These are phyloP conservation scores for Orthosia incerta DNA, from an alignment of 2,888 invertebrate species.

Conservation along the genomic window DNA sequence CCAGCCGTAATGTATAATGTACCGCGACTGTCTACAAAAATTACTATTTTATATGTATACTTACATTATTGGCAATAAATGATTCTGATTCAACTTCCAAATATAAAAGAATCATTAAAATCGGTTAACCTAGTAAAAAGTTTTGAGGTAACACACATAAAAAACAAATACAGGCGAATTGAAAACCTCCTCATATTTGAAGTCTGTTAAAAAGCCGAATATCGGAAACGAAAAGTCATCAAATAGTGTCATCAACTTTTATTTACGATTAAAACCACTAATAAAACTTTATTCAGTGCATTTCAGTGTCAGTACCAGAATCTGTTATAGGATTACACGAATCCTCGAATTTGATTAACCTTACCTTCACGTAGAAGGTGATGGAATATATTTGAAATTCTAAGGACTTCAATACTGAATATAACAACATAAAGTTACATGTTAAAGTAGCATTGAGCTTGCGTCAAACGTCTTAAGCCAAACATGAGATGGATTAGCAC, in stretches of 20 bases:
- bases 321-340: constrained; percentile 40
- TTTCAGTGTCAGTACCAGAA: constrained; percentile 39
- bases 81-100: too few species aligned
- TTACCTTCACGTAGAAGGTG: constrained; percentile 48
- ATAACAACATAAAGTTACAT: constrained; percentile 9
- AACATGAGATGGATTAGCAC: constrained; percentile 25
- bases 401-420: constrained; percentile 32
- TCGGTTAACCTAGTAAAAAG: too few species aligned
- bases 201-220: background rate
- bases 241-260: constrained; percentile 5
- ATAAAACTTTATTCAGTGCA: background rate
- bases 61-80: too few species aligned
- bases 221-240: constrained; percentile 22
- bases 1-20: too few species aligned
- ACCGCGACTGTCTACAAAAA: too few species aligned
- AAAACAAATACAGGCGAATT: too few species aligned
- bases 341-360: constrained; percentile 45
- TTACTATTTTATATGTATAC: too few species aligned
- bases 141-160: too few species aligned
- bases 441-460: background rate
- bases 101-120: too few species aligned
- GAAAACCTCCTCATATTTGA: too few species aligned
- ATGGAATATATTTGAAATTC: constrained; percentile 35
- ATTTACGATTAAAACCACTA: constrained; percentile 8
- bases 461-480: background rate